Evolutionary conservation across 2,113 vertebrate genomes (phyloP).

Genomic region (Ictalurus punctatus): DNA sequence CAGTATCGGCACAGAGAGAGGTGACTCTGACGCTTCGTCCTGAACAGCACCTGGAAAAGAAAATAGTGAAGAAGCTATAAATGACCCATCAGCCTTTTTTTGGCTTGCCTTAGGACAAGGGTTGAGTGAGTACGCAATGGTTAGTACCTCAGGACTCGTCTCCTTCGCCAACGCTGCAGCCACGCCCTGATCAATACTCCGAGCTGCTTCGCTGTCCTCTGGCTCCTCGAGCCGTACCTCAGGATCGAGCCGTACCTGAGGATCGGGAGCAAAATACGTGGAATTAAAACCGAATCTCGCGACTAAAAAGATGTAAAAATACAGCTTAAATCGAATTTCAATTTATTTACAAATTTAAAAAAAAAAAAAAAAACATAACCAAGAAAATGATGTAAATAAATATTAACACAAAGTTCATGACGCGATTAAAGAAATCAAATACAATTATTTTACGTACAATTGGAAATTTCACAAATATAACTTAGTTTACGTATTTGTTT

Average conservation of each 20-base stretch:
- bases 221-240: conserved; percentile 63
- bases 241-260: conserved; percentile 61
- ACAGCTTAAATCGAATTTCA: too few relatives aligned
- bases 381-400: too few relatives aligned
- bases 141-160: conserved; percentile 63
- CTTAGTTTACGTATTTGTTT: background rate
- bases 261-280: conserved; percentile 26
- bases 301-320: too few relatives aligned
- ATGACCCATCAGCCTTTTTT: background rate
- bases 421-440: background rate
- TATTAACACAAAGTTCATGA: background rate
- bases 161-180: conserved; percentile 39
- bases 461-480: background rate
- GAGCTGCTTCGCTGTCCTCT: conserved; percentile 61
- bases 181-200: conserved; percentile 53
- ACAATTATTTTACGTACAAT: background rate
- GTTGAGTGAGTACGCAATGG: conserved; percentile 40
- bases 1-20: conserved; percentile 77
- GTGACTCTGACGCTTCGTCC: conserved; percentile 70
- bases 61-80: background rate
- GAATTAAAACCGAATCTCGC: background rate
- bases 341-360: background rate
- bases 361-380: background rate
- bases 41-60: conserved; percentile 56
- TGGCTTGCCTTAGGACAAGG: background rate